Evolutionary conservation across 2,797 vertebrate species (phyloP).

Genomic region (Prionace glauca): DNA sequence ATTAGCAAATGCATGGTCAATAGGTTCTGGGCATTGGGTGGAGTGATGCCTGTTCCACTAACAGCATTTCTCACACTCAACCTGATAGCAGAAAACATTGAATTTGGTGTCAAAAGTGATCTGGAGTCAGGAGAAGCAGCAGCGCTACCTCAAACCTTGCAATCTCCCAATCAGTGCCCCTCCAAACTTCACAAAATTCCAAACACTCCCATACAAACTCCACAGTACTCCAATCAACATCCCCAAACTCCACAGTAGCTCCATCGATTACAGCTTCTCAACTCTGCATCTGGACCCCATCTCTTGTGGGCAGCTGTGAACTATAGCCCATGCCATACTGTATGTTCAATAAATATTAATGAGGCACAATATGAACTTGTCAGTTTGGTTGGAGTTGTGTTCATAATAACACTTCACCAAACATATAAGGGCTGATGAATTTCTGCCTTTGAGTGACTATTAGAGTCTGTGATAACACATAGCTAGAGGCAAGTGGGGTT

Average conservation of each 20-base stretch:
- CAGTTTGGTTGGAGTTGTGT: neutral
- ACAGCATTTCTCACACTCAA: no score
- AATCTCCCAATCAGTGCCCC: neutral
- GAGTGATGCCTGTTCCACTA: no score
- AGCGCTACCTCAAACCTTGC: neutral
- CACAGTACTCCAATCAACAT: no score
- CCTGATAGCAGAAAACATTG: no score
- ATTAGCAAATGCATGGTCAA: no score
- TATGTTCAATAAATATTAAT: neutral
- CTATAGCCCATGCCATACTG: neutral
- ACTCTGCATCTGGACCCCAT: neutral
- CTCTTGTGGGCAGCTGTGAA: neutral
- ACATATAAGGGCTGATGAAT: neutral
- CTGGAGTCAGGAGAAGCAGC: neutral
- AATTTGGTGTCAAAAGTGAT: neutral
- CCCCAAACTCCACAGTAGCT: neutral
- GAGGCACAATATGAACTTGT: neutral
- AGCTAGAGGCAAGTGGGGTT: neutral
- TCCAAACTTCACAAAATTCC: neutral
- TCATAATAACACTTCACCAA: neutral
- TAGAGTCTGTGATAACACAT: neutral
- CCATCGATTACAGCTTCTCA: neutral
- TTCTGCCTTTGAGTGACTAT: neutral
- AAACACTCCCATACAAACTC: neutral
- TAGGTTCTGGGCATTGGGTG: no score